Percentiles rank a stretch among this genome's conserved stretches.
Conservation (phyloP, 2,888 invertebrate genomes). For the Rhagonycha lutea region DNA sequence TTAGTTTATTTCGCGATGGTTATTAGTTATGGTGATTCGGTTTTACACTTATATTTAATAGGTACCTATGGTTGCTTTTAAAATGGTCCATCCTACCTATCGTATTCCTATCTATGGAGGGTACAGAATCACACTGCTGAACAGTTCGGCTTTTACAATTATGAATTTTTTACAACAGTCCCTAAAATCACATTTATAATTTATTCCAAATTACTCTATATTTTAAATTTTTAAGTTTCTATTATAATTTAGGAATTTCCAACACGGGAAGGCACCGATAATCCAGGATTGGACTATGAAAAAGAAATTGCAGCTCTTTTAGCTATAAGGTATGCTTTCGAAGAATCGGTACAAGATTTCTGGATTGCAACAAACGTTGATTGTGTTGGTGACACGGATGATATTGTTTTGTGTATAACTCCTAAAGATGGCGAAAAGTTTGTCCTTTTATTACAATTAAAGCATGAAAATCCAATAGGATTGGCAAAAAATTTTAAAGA, state of each 20-base stretch:
- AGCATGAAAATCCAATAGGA: not conserved
- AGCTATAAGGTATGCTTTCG: not conserved
- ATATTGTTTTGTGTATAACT: not conserved
- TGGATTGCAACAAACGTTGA: not conserved
- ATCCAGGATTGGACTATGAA: not conserved
- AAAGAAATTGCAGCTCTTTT: not conserved
- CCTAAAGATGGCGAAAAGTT: not conserved
- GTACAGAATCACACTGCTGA: no score
- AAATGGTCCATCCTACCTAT: no score
- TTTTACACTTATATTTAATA: no score
- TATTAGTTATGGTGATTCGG: no score
- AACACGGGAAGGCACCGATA: not conserved
- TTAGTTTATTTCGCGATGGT: no score
- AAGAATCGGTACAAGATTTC: not conserved
- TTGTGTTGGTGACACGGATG: not conserved
- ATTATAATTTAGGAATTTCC: not conserved
- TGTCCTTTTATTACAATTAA: not conserved
- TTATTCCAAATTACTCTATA: no score
- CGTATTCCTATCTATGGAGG: no score
- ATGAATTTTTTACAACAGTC: no score
- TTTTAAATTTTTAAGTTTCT: not conserved
- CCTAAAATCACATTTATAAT: no score
- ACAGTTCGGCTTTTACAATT: no score
- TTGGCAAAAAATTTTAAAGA: not conserved
- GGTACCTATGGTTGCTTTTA: no score